Evolutionary conservation across 64 coral and sea anemone genomes (phyloP).

Genomic region (Dendronephthya gigantea): DNA sequence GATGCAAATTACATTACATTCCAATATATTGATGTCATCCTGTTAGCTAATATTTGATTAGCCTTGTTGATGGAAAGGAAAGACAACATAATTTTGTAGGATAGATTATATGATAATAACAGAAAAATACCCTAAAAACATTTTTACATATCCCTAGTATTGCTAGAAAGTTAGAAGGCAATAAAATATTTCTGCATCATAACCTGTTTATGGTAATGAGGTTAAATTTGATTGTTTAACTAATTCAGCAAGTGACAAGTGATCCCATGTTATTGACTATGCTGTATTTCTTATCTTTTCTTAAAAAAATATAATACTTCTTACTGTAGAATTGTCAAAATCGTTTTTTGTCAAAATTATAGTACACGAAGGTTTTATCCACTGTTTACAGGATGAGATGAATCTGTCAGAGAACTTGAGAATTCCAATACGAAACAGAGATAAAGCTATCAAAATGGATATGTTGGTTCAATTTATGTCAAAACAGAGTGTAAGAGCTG

Average conservation of each 20-base stretch:
- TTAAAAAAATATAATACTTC: no score
- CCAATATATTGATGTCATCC: neutral
- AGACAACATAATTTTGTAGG: neutral
- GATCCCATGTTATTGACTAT: no score
- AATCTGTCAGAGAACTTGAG: constrained; percentile 67
- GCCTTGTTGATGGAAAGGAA: neutral
- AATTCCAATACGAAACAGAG: constrained; percentile 67
- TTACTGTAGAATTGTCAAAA: no score
- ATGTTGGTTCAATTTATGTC: constrained; percentile 81
- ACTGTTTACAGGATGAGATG: constrained; percentile 97
- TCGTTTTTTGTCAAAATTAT: neutral
- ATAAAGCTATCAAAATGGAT: constrained; percentile 74
- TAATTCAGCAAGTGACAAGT: no score
- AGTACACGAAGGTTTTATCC: no score
- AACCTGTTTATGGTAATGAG: no score
- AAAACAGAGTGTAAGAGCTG: constrained; percentile 22
- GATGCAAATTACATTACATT: neutral
- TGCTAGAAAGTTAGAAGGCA: no score
- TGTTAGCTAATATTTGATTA: neutral
- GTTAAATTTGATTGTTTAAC: no score
- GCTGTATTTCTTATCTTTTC: no score
- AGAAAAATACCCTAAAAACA: no score
- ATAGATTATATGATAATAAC: neutral
- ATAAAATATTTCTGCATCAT: no score
- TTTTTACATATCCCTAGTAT: no score